Evolutionary conservation across 2,113 vertebrate genomes (phyloP).

Genomic region (Oreochromis spilurus): DNA sequence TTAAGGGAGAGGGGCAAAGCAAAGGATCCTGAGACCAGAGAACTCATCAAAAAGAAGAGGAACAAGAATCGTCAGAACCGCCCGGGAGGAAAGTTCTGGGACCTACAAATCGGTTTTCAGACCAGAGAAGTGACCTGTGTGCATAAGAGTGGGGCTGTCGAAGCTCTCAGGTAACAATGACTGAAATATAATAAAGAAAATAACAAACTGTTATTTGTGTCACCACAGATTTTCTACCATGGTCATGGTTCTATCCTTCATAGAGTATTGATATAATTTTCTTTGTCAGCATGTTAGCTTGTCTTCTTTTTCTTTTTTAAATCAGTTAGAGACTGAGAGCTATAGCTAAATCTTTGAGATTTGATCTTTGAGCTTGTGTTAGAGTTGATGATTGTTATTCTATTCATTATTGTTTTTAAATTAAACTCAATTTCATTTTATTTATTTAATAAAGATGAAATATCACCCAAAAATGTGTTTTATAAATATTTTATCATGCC

Average conservation of each 20-base stretch:
- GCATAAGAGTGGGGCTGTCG: slow-evolving; percentile 81
- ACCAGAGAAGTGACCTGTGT: slow-evolving; percentile 85
- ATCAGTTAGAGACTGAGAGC: background rate
- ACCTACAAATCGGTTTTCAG: slow-evolving; percentile 92
- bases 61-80: slow-evolving; percentile 87
- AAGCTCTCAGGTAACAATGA: slow-evolving; percentile 80
- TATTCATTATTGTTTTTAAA: background rate
- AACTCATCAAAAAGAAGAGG: slow-evolving; percentile 91
- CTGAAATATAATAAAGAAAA: background rate
- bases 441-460: background rate
- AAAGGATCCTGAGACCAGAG: slow-evolving; percentile 84
- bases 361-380: background rate
- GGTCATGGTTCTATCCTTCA: background rate
- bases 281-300: background rate
- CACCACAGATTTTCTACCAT: background rate
- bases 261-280: background rate
- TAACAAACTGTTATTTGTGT: background rate
- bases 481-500: background rate
- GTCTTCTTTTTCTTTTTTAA: background rate
- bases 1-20: slow-evolving; percentile 71
- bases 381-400: background rate
- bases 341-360: background rate
- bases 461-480: background rate
- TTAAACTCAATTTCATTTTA: background rate
- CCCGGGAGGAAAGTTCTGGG: slow-evolving; percentile 88